Base-by-base conservation (phyloP, 2,888 invertebrate genomes). In the Griposia aprilina region DNA sequence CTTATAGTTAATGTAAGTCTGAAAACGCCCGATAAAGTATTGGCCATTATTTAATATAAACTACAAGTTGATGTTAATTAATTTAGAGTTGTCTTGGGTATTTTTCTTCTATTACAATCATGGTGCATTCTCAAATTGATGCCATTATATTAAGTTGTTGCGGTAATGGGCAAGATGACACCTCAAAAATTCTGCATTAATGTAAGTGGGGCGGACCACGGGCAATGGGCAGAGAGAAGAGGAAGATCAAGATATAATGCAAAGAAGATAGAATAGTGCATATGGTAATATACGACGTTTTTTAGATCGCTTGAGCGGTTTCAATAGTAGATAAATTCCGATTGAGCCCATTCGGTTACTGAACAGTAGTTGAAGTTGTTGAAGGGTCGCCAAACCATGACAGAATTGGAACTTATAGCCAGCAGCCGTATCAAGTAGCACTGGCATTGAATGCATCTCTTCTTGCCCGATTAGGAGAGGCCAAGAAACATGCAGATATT, bases 371-470 rank as follows among this genome's bases (percentile, higher is more conserved):
- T 26, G 48, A 30, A 26, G 26, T 48, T 26, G n/a, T 72, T 36
- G 13, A 57, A 30, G 73, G n/a, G 10, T 20, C 48, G 26, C 4
- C 17, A 13, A 50, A 1, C 26, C 20, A 20, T 26, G 5, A 50
- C 7, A 52, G 3, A 52, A 30, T 41, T 23, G 6, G 6, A 52
- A 20, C 2, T 20, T 30, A 62, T 52, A 45, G 15, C 23, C 50
- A 62, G 52, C 17, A 17, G 7, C 2, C 36, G 17, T 59, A 45
- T 55, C 45, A n/a, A 36, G 20, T 48, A 36, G 30, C 45, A 79
- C 45, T 26, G 45, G 10, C 36, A 48, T 62, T 59, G 15, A 62
- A 60, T 80, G 80, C 80, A 80, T 11, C 45, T 52, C n/a, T 63
- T 63, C 62, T 63, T 36, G 26, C 36, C 48, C 23, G 55, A 71